These are phyloP conservation scores for Oryzias woworae DNA, from an alignment of 2,113 vertebrate species.

Conservation along the genomic window DNA sequence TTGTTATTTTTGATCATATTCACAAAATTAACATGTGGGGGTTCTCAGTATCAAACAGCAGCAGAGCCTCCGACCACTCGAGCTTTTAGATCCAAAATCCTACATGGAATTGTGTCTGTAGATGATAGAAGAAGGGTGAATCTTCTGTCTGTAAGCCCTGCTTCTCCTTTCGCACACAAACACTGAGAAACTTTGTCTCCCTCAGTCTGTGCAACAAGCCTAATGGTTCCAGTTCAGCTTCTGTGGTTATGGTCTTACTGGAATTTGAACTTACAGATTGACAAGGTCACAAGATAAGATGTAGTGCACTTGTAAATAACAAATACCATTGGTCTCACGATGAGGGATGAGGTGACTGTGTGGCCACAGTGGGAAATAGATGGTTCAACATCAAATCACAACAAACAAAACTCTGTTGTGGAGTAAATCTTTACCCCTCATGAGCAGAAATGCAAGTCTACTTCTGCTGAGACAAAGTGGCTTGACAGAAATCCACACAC, in stretches of 20 bases:
- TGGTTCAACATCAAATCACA: slow-evolving; percentile 52
- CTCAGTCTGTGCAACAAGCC: slow-evolving; percentile 31
- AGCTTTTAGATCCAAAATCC: no score
- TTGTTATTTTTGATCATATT: slow-evolving; percentile 24
- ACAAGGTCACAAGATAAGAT: slow-evolving; percentile 62
- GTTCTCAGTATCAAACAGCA: no score
- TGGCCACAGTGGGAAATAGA: slow-evolving; percentile 34
- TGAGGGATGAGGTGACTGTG: slow-evolving; percentile 56
- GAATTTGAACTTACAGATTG: slow-evolving; percentile 64
- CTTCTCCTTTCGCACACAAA: slow-evolving; percentile 19
- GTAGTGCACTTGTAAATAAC: slow-evolving; percentile 52
- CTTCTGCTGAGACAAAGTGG: slow-evolving; percentile 41
- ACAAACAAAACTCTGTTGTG: slow-evolving; percentile 29
- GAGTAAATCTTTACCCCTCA: slow-evolving; percentile 32
- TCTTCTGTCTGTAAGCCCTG: slow-evolving; percentile 30
- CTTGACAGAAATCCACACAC: slow-evolving; percentile 50
- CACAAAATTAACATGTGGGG: no score
- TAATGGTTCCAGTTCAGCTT: slow-evolving; percentile 58
- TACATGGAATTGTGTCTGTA: background rate
- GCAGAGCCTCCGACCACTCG: no score
- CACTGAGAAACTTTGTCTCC: slow-evolving; percentile 27
- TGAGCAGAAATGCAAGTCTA: slow-evolving; percentile 38
- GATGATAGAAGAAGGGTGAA: slow-evolving; percentile 27
- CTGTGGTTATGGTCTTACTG: slow-evolving; percentile 60
- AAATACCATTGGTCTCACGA: slow-evolving; percentile 55